Percentiles rank a stretch among this genome's conserved stretches.
These are phyloP conservation scores for Thelaira solivaga DNA, from an alignment of 2,888 invertebrate species.

Conservation along the genomic window DNA sequence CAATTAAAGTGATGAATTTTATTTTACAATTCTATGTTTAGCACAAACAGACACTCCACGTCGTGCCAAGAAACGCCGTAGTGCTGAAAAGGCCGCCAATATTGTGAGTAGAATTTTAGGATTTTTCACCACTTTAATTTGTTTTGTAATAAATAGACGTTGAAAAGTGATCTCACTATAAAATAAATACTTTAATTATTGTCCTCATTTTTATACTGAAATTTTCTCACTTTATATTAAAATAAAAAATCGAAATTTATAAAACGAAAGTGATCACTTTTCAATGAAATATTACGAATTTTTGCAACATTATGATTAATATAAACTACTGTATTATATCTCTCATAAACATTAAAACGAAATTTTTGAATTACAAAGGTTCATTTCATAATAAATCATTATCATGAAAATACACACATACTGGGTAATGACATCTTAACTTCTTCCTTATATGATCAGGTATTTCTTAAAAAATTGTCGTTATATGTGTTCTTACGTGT, in stretches of 20 bases:
- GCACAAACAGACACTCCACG: constrained; percentile 77
- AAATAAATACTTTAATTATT: constrained; percentile 18
- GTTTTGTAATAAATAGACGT: constrained; percentile 58
- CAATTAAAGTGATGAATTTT: too few relatives aligned
- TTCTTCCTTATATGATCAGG: constrained; percentile 57
- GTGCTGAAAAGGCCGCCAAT: constrained; percentile 81
- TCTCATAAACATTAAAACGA: constrained; percentile 44
- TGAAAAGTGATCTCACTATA: constrained; percentile 67
- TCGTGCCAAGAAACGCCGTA: constrained; percentile 80
- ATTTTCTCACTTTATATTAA: not conserved
- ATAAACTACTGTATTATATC: constrained; percentile 23
- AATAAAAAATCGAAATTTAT: not conserved
- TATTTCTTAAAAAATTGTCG: constrained; percentile 53
- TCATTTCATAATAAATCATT: constrained; percentile 70
- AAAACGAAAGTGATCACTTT: constrained; percentile 64
- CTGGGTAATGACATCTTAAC: constrained; percentile 65
- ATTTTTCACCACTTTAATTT: constrained; percentile 60
- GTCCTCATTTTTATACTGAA: constrained; percentile 4
- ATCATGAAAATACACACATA: constrained; percentile 69
- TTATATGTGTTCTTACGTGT: constrained; percentile 21
- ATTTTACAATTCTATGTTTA: constrained; percentile 37
- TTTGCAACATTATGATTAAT: constrained; percentile 5
- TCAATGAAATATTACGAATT: constrained; percentile 54
- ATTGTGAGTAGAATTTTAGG: constrained; percentile 79
- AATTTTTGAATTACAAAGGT: constrained; percentile 66